Evolutionary conservation across 53 echinoderm and acorn worm species (phyloP).

Genomic region (Patiria pectinifera): DNA sequence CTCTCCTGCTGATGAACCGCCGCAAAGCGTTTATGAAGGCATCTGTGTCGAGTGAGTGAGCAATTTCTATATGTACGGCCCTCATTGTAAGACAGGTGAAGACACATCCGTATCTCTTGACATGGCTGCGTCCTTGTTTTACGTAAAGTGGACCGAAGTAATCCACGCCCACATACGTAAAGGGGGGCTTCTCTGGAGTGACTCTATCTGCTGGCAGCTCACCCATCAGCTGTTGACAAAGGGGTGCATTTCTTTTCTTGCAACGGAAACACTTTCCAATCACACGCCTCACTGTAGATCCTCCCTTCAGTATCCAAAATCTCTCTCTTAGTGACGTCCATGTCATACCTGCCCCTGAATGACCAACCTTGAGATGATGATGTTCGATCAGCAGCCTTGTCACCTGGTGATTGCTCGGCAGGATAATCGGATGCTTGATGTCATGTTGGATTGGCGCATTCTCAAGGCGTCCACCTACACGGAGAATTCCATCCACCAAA

Average conservation of each 20-base stretch:
- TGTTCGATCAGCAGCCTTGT: slow-evolving; percentile 63
- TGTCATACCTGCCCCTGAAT: slow-evolving; percentile 72
- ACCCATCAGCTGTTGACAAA: slow-evolving; percentile 69
- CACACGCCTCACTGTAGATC: slow-evolving; percentile 59
- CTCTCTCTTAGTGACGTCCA: slow-evolving; percentile 63
- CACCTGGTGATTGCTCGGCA: slow-evolving; percentile 70
- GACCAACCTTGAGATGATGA: slow-evolving; percentile 65
- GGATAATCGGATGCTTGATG: slow-evolving; percentile 67
- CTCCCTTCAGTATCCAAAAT: slow-evolving; percentile 67
- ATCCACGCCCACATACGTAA: slow-evolving; percentile 6
- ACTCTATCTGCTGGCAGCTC: slow-evolving; percentile 68
- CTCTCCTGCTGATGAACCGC: slow-evolving; percentile 14
- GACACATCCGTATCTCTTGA: slow-evolving; percentile 70
- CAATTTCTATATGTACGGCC: slow-evolving; percentile 73
- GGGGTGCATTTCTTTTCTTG: slow-evolving; percentile 53
- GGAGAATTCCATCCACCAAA: slow-evolving; percentile 49
- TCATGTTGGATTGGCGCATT: slow-evolving; percentile 55
- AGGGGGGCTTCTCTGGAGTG: slow-evolving; percentile 73
- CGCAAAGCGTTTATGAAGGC: too few species aligned
- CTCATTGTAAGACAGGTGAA: slow-evolving; percentile 68
- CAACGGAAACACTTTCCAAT: slow-evolving; percentile 73
- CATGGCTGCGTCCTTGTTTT: slow-evolving; percentile 64
- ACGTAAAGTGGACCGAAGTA: slow-evolving; percentile 71
- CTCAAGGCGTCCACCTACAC: slow-evolving; percentile 65
- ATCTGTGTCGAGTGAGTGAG: too few species aligned